Conservation (phyloP, 2,888 invertebrate species). For the Limnephilus marmoratus region DNA sequence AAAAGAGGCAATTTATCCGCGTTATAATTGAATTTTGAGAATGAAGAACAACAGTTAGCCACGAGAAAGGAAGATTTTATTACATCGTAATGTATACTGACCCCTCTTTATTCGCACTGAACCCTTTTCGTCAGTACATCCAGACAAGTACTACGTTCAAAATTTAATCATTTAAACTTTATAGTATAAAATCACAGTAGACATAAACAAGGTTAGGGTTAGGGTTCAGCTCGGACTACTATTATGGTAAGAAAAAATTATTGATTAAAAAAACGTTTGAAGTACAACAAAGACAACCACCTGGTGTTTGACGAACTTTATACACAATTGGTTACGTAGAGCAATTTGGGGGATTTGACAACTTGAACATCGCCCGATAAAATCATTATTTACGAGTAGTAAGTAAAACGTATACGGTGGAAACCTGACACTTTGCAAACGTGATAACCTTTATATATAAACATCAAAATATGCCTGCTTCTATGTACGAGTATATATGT, state of each 20-base stretch:
- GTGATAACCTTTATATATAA: no score
- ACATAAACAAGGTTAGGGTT: neutral
- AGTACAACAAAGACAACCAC: neutral
- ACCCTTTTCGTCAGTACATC: neutral
- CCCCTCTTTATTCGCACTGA: neutral
- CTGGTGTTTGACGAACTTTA: neutral
- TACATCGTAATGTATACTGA: neutral
- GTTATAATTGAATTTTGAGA: conserved; percentile 36
- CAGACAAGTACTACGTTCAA: neutral
- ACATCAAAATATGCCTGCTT: no score
- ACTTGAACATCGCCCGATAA: neutral
- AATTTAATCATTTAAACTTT: neutral
- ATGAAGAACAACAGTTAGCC: conserved; percentile 2
- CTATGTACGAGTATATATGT: no score
- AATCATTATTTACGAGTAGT: no score
- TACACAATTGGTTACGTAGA: neutral
- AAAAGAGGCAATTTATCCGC: conserved; percentile 33
- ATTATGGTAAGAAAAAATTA: neutral
- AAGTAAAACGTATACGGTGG: no score
- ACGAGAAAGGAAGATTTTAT: conserved; percentile 23
- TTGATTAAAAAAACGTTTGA: neutral
- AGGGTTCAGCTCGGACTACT: neutral
- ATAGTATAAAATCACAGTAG: neutral
- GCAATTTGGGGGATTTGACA: neutral
- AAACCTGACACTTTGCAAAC: no score